Evolutionary conservation across 2,797 vertebrate genomes (phyloP), one percentile per base, ranked within the genome.

Genomic region (Neomorphus geoffroyi): DNA sequence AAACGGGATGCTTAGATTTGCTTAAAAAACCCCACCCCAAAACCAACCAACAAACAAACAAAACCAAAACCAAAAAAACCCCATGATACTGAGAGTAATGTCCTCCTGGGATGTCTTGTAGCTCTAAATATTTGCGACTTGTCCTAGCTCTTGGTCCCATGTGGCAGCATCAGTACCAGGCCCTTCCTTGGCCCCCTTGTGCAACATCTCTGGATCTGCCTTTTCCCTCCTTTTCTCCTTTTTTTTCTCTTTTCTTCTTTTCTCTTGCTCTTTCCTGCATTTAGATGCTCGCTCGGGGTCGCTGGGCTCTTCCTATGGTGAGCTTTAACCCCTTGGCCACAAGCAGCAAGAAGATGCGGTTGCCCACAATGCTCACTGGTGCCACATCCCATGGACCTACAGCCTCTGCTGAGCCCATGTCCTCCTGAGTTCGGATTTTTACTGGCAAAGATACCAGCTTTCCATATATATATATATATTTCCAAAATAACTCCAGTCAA

Each of bases 381-480:
- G n/a, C 21, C 14, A 21, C 1, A 1, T 53, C 46, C 51, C n/a
- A 2, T 0, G 0, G 37, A n/a, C 30, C 28, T 1, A 0, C 70
- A 50, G 35, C 39, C 32, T 56, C 21, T 0, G 0, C 50, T 37
- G 22, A n/a, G 22, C 0, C 0, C 3, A 0, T 30, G 13, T 30
- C 39, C 11, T 71, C 23, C 39, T 0, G 4, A 14, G 13, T 57
- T 64, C 60, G 37, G 37, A 45, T 58, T 53, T 51, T 66, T 75
- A 21, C 39, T 75, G 43, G 51, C 69, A 65, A 45, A 46, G 50
- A 53, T 18, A 39, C 67, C 85, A 62, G 60, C 45, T 87, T 92
- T 89, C 81, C 39, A 6, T 64, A 43, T 74, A 6, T 64, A 43
- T 74, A 18, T 13, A 23, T 27, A 23, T 27, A 18, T 69, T 87